Percentiles rank a stretch among this genome's conserved stretches.
Evolutionary conservation across 2,888 invertebrate genomes (phyloP).

Genomic region (Harpagoxenus sublaevis): DNA sequence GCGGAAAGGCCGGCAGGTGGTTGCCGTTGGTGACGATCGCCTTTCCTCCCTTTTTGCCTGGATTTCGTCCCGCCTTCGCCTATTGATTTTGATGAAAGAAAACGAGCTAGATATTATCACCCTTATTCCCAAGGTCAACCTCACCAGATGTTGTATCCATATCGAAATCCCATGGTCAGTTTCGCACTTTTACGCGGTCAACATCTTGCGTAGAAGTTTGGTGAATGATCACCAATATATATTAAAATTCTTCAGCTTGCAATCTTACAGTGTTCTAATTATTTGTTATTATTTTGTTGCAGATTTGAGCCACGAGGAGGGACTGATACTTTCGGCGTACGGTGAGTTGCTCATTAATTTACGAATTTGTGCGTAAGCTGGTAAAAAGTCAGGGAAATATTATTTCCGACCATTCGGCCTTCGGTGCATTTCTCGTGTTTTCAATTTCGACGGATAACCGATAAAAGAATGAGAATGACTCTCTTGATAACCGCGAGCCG

Average conservation of each 20-base stretch:
- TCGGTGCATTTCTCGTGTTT: constrained; percentile 15
- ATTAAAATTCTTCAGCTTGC: neutral
- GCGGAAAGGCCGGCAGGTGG: constrained; percentile 66
- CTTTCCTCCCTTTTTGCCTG: neutral
- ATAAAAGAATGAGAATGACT: constrained; percentile 5
- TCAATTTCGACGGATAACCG: constrained; percentile 21
- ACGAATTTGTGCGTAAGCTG: constrained; percentile 10
- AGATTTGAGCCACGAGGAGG: constrained; percentile 51
- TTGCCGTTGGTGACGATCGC: constrained; percentile 35
- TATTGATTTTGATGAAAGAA: constrained; percentile 60
- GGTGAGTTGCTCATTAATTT: constrained; percentile 66
- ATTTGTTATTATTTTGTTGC: constrained; percentile 62
- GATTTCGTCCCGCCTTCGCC: constrained; percentile 22
- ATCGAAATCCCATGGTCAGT: neutral
- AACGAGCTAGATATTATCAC: constrained; percentile 47
- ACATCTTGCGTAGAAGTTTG: neutral
- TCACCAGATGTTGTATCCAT: neutral
- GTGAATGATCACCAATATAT: neutral
- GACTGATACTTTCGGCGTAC: constrained; percentile 25
- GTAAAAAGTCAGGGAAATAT: constrained; percentile 18
- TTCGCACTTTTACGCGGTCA: neutral
- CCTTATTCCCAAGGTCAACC: constrained; percentile 34
- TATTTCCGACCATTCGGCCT: neutral
- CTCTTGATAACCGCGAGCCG: constrained; percentile 50
- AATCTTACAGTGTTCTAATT: constrained; percentile 44